Evolutionary conservation across 1,140 invertebrate species (phyloP).

Genomic region (Euura saliciscinereae): DNA sequence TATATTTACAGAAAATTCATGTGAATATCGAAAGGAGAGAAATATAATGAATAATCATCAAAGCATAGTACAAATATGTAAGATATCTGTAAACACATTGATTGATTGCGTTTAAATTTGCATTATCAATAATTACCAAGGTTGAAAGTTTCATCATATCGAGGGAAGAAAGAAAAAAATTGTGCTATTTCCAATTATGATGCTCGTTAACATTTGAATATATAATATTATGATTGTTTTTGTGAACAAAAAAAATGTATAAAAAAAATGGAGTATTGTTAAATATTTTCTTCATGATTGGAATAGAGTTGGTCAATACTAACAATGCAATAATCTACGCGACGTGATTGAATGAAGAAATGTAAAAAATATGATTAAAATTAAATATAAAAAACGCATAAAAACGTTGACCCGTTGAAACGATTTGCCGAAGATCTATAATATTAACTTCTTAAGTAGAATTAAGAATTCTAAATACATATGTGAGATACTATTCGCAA

Average conservation of each 20-base stretch:
- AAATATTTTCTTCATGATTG: not conserved
- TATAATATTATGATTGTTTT: not conserved
- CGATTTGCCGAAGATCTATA: too few relatives aligned
- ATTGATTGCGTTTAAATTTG: not conserved
- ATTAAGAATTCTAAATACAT: not conserved
- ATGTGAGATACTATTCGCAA: not conserved
- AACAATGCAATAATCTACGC: constrained; percentile 5
- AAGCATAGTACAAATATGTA: constrained; percentile 7
- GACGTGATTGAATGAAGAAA: not conserved
- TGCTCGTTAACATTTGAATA: not conserved
- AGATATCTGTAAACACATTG: not conserved
- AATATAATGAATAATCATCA: not conserved
- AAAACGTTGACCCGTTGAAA: too few relatives aligned
- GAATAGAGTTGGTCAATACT: not conserved
- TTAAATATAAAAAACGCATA: too few relatives aligned
- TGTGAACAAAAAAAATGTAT: not conserved
- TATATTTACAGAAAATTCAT: not conserved
- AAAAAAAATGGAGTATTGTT: too few relatives aligned
- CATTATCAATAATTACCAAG: not conserved
- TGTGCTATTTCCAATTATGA: not conserved
- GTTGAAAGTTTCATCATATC: not conserved
- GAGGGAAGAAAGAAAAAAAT: not conserved
- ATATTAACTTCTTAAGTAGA: not conserved
- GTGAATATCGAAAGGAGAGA: not conserved
- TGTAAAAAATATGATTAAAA: not conserved